These are phyloP conservation scores for Columba livia DNA, from an alignment of 2,113 vertebrate genomes.

Conservation along the genomic window DNA sequence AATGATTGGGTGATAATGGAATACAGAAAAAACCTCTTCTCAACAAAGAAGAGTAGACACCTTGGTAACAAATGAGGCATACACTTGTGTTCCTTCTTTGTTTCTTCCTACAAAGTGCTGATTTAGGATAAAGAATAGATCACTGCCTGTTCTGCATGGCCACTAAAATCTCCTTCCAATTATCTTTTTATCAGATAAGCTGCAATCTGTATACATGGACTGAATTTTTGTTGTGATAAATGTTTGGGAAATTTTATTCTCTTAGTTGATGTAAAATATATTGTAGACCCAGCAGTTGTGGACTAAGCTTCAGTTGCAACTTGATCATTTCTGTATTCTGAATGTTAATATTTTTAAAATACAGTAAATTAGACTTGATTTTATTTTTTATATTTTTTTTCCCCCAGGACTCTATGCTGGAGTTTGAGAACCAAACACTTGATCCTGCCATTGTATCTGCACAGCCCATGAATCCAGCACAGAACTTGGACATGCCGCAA, in stretches of 20 bases:
- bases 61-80: background rate
- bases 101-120: background rate
- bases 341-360: background rate
- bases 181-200: background rate
- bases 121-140: background rate
- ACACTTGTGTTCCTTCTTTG: background rate
- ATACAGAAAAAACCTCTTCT: background rate
- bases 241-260: background rate
- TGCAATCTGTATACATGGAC: background rate
- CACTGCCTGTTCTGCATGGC: background rate
- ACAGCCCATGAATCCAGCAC: slow-evolving; percentile 94
- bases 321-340: background rate
- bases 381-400: background rate
- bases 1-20: background rate
- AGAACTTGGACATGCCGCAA: slow-evolving; percentile 89
- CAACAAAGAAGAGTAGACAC: background rate
- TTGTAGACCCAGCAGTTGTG: background rate
- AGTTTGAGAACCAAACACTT: slow-evolving; percentile 94
- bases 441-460: slow-evolving; percentile 98
- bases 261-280: background rate
- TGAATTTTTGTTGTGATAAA: background rate
- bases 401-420: slow-evolving; percentile 92
- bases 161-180: background rate
- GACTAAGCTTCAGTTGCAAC: background rate
- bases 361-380: background rate